These are phyloP conservation scores for Passer domesticus DNA, from an alignment of 2,113 vertebrate species.

Conservation along the genomic window DNA sequence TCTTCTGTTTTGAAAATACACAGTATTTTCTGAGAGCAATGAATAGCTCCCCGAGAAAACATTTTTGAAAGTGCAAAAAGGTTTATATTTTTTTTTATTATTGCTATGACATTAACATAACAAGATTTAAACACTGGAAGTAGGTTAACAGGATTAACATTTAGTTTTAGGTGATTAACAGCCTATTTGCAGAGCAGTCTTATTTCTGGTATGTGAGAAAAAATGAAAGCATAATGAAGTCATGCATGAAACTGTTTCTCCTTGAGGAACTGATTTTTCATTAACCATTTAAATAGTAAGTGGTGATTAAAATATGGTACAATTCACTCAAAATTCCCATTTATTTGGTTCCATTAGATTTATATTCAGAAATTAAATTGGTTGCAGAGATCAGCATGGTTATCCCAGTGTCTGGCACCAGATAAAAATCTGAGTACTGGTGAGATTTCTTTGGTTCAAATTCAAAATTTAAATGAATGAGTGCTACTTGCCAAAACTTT, in stretches of 20 bases:
- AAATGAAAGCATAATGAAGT: constrained; percentile 41
- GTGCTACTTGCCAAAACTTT: neutral
- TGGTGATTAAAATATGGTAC: constrained; percentile 31
- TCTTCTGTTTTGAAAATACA: constrained; percentile 27
- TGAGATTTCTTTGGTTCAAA: constrained; percentile 1
- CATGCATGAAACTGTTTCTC: neutral
- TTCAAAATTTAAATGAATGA: neutral
- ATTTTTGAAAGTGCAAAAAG: neutral
- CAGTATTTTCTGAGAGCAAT: neutral
- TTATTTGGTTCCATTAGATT: neutral
- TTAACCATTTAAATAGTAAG: constrained; percentile 46
- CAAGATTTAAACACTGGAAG: constrained; percentile 3
- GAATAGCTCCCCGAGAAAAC: neutral
- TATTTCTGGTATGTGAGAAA: constrained; percentile 22
- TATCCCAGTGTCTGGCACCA: neutral
- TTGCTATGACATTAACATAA: constrained; percentile 40
- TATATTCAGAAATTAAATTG: constrained; percentile 14
- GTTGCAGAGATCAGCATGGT: neutral
- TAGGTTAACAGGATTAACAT: constrained; percentile 52
- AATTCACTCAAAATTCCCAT: neutral
- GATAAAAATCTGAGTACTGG: constrained; percentile 19
- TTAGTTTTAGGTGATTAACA: constrained; percentile 39
- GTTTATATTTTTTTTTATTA: neutral
- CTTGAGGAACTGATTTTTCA: neutral
- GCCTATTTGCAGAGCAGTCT: constrained; percentile 10